Conservation (phyloP, 2,797 vertebrate species). For the Hippopotamyrus pictus region DNA sequence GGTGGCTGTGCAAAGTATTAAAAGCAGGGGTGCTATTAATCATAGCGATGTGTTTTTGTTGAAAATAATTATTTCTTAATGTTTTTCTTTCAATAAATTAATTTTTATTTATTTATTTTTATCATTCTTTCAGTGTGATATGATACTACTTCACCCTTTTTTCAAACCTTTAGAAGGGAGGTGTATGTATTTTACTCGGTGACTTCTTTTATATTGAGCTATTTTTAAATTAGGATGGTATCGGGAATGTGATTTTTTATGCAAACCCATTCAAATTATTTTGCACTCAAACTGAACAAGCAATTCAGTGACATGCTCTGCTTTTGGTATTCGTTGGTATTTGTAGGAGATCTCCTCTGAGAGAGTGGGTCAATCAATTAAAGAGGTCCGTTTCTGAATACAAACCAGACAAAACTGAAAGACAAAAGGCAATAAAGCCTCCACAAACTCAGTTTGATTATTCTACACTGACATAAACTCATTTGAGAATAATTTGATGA, state of each 20-base stretch:
- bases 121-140: no score
- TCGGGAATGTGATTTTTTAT: background rate
- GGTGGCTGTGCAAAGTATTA: no score
- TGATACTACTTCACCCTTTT: no score
- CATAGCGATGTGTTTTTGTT: no score
- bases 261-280: background rate
- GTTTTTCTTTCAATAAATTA: no score
- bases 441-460: background rate
- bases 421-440: background rate
- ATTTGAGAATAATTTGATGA: background rate
- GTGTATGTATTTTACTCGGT: background rate
- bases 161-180: no score
- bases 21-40: no score
- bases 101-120: no score
- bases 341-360: background rate
- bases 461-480: background rate
- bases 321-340: background rate
- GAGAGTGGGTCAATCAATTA: background rate
- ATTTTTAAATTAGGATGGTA: background rate
- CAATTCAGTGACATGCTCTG: background rate
- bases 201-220: background rate
- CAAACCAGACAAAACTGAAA: background rate
- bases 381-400: background rate
- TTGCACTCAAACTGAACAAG: background rate
- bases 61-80: no score